Evolutionary conservation across 1,140 invertebrate genomes (phyloP), one percentile per base, ranked within the genome.

Genomic region (Zophobas atratus): DNA sequence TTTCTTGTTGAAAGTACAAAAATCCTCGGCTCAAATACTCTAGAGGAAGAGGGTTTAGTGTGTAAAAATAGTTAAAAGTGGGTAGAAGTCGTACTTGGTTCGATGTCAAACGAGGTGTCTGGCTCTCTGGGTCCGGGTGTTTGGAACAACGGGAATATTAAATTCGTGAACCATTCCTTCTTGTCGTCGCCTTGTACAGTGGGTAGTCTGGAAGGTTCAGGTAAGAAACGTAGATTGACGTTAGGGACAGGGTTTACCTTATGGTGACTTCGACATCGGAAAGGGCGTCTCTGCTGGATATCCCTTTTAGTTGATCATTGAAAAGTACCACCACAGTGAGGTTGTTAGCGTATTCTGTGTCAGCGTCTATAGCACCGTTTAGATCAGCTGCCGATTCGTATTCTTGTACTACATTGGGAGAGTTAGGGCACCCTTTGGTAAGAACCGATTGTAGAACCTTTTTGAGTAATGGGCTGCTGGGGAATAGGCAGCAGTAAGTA

Each of bases 1-100:
- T 82, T 2, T 90, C 88, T 84, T 92, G 89, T 84, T 95, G 93
- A 1, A 95, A 80, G 2, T 89, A 88, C 20, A 94, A 84, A 84
- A 95, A 95, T 75, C 93, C 92, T 87, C 94, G 92, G 32, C 86
- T 83, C 20, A 87, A 88, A 85, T 95, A 95, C 53, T 90, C 93
- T 20, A 20, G 20, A 20, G 20, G 20, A 20, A 20, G 20, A 20
- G 20, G 20, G 20, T 20, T 20, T 20, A 20, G 20, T 20, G 20
- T 20, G 20, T 20, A 20, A 20, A 20, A 20, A 20, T 20, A 20
- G 20, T 20, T 20, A 20, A 20, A 20, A 20, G 20, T 20, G 20
- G 20, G 20, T 20, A 20, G 20, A 20, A 20, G 20, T 78, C 78
- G 84, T 86, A 93, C 92, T 90, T 86, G 93, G 93, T 80, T 84